Conservation (phyloP, 1,140 invertebrate species). For the Saxidomus purpurata region DNA sequence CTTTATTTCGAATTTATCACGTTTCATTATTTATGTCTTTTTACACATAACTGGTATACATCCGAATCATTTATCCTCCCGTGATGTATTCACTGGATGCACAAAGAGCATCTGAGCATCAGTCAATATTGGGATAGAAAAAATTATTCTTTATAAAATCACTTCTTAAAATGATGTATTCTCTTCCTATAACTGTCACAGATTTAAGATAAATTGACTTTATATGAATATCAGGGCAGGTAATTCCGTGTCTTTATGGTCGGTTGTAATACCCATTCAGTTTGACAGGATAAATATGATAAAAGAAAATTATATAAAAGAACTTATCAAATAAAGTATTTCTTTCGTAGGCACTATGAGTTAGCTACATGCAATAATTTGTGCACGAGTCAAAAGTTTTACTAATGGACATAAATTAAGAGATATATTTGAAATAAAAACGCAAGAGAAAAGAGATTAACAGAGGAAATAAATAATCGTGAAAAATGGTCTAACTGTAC, state of each 20-base stretch:
- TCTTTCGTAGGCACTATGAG: background rate
- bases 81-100: background rate
- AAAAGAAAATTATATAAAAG: background rate
- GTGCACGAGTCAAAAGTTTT: background rate
- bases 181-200: background rate
- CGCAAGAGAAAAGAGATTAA: background rate
- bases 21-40: background rate
- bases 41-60: background rate
- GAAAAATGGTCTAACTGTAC: background rate
- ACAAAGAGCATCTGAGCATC: background rate
- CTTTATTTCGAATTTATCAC: background rate
- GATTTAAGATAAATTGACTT: background rate
- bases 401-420: constrained; percentile 15
- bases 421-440: background rate
- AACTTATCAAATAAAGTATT: background rate
- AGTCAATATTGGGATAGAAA: background rate
- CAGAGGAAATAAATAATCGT: background rate
- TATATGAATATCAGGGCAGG: background rate
- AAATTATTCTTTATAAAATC: background rate
- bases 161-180: background rate
- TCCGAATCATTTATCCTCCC: background rate
- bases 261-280: background rate
- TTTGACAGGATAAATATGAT: background rate
- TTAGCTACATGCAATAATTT: background rate
- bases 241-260: background rate